Conservation (phyloP, 1,140 invertebrate species). For the Cherax destructor region DNA sequence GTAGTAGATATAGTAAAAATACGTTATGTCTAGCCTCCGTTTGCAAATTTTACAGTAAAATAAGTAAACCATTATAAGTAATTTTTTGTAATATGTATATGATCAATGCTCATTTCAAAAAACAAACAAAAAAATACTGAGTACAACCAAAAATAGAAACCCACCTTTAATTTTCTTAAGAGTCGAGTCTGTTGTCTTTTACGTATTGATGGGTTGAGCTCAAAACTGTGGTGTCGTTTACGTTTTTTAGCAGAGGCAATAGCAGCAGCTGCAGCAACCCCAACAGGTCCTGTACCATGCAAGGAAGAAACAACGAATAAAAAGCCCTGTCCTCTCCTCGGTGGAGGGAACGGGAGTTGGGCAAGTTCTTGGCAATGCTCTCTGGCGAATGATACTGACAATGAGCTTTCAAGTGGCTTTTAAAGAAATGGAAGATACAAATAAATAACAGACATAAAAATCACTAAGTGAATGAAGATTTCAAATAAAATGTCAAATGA, state of each 20-base stretch:
- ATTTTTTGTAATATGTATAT: too few species aligned
- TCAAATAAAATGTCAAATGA: constrained; percentile 10
- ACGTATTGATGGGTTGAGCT: constrained; percentile 97
- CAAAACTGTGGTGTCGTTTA: constrained; percentile 96
- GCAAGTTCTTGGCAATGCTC: constrained; percentile 30
- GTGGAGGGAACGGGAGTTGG: constrained; percentile 53
- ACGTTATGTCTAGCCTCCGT: too few species aligned
- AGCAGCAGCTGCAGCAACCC: constrained; percentile 96
- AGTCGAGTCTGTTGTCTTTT: constrained; percentile 97
- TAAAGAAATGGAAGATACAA: constrained; percentile 23
- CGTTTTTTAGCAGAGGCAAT: constrained; percentile 97
- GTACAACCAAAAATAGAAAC: constrained; percentile 52
- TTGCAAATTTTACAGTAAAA: too few species aligned
- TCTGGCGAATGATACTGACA: neutral
- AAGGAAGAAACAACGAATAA: constrained; percentile 29
- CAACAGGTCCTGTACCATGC: constrained; percentile 86
- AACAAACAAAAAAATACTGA: too few species aligned
- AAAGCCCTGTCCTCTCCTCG: constrained; percentile 31
- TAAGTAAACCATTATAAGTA: too few species aligned
- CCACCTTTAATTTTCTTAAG: constrained; percentile 89
- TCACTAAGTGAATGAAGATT: constrained; percentile 10
- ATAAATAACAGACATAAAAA: constrained; percentile 10
- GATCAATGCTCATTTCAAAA: too few species aligned
- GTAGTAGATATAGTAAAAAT: too few species aligned
- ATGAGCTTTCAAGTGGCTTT: constrained; percentile 3